A percentile compares a stretch with the other conserved stretches of the same genome.
These are phyloP conservation scores for Pantherophis guttatus DNA, from an alignment of 2,113 vertebrate genomes.

Conservation along the genomic window DNA sequence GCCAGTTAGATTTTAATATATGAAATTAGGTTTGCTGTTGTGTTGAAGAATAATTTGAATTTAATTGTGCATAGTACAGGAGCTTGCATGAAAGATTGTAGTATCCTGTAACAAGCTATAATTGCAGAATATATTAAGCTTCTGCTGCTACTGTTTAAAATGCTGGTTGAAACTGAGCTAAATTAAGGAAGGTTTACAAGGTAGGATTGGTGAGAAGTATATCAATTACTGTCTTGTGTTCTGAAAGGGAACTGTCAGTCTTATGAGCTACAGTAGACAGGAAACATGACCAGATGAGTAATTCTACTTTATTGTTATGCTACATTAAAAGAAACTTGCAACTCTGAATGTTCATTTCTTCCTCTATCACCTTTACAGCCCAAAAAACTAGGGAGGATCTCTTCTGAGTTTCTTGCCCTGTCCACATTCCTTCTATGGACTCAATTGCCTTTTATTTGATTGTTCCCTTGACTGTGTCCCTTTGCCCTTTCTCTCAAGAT, in stretches of 20 bases:
- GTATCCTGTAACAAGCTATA: neutral
- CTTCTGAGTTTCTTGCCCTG: neutral
- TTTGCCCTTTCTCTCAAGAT: neutral
- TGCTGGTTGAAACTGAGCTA: neutral
- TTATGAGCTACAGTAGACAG: neutral
- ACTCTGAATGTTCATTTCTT: neutral
- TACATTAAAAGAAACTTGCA: neutral
- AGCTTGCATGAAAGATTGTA: neutral
- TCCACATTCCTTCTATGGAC: neutral
- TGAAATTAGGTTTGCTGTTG: neutral
- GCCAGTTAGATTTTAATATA: neutral
- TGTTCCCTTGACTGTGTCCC: neutral
- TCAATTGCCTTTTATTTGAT: neutral
- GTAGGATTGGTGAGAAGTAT: neutral
- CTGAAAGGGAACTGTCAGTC: constrained; percentile 22
- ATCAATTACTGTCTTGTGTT: neutral
- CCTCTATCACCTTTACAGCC: neutral
- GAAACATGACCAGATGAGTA: neutral
- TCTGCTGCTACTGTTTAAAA: neutral
- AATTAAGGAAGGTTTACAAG: neutral
- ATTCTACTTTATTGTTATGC: neutral
- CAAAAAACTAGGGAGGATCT: neutral
- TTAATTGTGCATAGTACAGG: neutral
- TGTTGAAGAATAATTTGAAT: neutral
- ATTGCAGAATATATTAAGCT: neutral